Percentiles rank a stretch among this genome's conserved stretches.
Conservation (phyloP, 2,113 vertebrate genomes). For the Pseudorasbora parva region DNA sequence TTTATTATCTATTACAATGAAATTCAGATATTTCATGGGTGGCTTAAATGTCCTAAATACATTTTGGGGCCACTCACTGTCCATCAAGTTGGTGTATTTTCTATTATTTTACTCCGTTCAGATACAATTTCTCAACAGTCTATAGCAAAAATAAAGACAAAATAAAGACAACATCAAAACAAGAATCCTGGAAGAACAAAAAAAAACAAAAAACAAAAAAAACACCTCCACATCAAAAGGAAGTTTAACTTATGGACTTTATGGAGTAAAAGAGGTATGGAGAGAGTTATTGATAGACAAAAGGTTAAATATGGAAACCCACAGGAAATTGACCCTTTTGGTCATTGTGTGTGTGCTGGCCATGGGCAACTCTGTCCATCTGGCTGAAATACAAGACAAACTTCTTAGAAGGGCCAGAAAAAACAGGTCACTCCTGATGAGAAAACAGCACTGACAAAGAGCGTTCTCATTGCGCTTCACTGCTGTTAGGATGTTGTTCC, state of each 20-base stretch:
- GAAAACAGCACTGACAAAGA: slow-evolving; percentile 47
- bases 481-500: slow-evolving; percentile 9
- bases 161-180: slow-evolving; percentile 64
- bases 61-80: background rate
- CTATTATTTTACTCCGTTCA: slow-evolving; percentile 26
- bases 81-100: background rate
- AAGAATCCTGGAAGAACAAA: slow-evolving; percentile 63
- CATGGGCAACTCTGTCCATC: slow-evolving; percentile 41
- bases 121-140: background rate
- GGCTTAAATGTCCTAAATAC: background rate
- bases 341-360: slow-evolving; percentile 3
- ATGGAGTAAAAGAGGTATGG: background rate
- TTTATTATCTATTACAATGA: background rate
- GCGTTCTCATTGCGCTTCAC: slow-evolving; percentile 24
- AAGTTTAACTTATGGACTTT: background rate
- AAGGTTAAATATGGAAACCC: slow-evolving; percentile 44
- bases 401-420: slow-evolving; percentile 32
- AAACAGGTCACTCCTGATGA: slow-evolving; percentile 53
- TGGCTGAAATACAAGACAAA: slow-evolving; percentile 58
- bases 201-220: slow-evolving; percentile 58
- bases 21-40: background rate
- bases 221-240: slow-evolving; percentile 3
- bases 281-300: slow-evolving; percentile 24
- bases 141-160: slow-evolving; percentile 75
- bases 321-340: slow-evolving; percentile 23